Base-by-base conservation (phyloP, 2,888 invertebrate genomes). In the Drosophila birchii region DNA sequence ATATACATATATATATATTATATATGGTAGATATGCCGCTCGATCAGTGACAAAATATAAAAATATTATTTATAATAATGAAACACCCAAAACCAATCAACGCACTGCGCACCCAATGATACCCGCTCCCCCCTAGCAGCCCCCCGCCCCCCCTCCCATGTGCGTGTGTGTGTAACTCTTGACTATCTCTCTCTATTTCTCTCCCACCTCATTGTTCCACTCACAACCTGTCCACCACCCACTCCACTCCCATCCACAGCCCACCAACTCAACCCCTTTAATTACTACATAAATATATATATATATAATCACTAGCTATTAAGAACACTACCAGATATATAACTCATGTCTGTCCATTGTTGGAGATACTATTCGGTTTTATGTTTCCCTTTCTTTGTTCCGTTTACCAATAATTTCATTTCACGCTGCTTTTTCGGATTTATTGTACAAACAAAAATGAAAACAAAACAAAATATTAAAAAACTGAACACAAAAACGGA, bases 341-440 rank as follows among this genome's bases (percentile, higher is more conserved):
- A 68, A 32, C 90, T 91, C 91, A 91, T 89, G 81, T 81, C 63
- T 86, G 84, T 87, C 88, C 86, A 80, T 80, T 90, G 66, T 81
- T 86, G 80, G 59, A 85, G 77, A 87, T 79, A 81, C 78, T 85
- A 77, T 85, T 85, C 80, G 75, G 86, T 85, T 84, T 82, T 88
- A 67, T 79, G 77, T 86, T 91, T 90, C 68, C 88, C 91, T 91
- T 90, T 90, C 88, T 89, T 90, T 84, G 87, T 85, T 88, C 78
- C 84, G 86, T 89, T 88, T 82, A 70, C 89, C 86, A 79, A 80
- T 78, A 79, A 89, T 92, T 90, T 91, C 90, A 91, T 92, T 92
- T 92, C 92, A 93, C 92, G 92, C 92, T 92, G 93, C 93, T 92
- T 92, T 91, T 92, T 92, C 91, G 92, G 92, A 92, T 88, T 89